Percentiles rank a stretch among this genome's conserved stretches.
Conservation (phyloP, 1,140 invertebrate genomes). For the Scaptomyza graminum region DNA sequence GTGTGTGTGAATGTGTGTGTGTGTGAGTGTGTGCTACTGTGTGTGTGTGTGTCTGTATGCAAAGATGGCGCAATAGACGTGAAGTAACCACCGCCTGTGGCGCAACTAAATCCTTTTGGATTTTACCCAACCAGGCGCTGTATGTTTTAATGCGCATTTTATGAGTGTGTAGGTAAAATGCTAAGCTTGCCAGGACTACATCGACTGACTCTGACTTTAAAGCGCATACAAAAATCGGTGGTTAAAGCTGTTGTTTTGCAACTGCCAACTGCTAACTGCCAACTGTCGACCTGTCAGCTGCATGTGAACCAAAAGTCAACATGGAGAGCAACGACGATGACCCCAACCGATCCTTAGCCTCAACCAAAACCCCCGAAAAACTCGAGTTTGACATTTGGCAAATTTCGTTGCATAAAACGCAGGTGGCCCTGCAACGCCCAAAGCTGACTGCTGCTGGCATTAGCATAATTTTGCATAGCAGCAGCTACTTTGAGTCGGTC, state of each 20-base stretch:
- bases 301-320: constrained; percentile 48
- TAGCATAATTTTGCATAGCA: constrained; percentile 80
- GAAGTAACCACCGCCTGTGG: constrained; percentile 78
- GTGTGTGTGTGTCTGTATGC: constrained; percentile 52
- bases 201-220: constrained; percentile 59
- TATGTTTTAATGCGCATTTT: constrained; percentile 81
- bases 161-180: constrained; percentile 69
- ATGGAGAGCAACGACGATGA: constrained; percentile 24
- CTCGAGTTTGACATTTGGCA: constrained; percentile 38
- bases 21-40: constrained; percentile 14
- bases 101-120: constrained; percentile 79
- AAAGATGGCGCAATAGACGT: constrained; percentile 81
- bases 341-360: neutral
- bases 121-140: constrained; percentile 68
- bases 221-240: constrained; percentile 54
- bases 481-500: constrained; percentile 54
- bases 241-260: constrained; percentile 65
- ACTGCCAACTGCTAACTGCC: constrained; percentile 29
- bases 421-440: constrained; percentile 37
- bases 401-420: constrained; percentile 56
- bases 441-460: constrained; percentile 37
- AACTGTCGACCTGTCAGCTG: constrained; percentile 38
- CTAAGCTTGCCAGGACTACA: constrained; percentile 27
- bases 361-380: neutral
- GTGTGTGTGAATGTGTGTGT: constrained; percentile 14